Evolutionary conservation across 2,113 vertebrate genomes (phyloP), one percentile per base, ranked within the genome.

Genomic region (Dipodomys spectabilis): DNA sequence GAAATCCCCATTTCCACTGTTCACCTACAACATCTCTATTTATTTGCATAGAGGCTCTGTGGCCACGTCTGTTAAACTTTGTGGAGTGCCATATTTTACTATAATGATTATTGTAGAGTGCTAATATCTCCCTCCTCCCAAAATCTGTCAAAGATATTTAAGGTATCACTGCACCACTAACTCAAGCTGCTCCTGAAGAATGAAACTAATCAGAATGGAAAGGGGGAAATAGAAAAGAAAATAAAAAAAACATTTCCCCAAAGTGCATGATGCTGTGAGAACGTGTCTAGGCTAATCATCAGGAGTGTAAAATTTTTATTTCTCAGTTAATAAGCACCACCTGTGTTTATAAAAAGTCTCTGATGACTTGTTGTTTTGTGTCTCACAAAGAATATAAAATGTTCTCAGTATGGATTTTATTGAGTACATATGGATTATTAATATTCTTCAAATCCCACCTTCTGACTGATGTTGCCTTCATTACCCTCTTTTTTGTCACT

Each of bases 251-350:
- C 64, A 49, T 95, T 88, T 94, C 82, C 75, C 45, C 7, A 96
- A 95, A 96, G 62, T 44, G 95, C 23, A 80, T 72, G 88, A 65
- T 73, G 82, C 6, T 86, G 74, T 94, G 88, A 94, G 82, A 90
- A 84, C 89, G 84, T 93, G 95, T 93, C 45, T 84, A 95, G 69
- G 90, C 93, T 97, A 97, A 98, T 95, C 96, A 95, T 96, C 95
- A 95, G 95, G 87, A 85, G 62, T 92, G 83, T 94, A 96, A 95
- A 96, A 96, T 88, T 97, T 97, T 98, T 96, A 96, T 96, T 97
- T 92, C 97, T 93, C 44, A 77, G 92, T 96, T 95, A 95, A 97
- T 96, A 96, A 97, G 88, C 90, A 93, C 91, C 96, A 97, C 88
- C 90, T 84, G 91, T 92, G 86, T 82, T 98, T 97, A 96, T 94